These are phyloP conservation scores for Neomonachus schauinslandi DNA, from an alignment of 2,113 vertebrate genomes.

Conservation along the genomic window DNA sequence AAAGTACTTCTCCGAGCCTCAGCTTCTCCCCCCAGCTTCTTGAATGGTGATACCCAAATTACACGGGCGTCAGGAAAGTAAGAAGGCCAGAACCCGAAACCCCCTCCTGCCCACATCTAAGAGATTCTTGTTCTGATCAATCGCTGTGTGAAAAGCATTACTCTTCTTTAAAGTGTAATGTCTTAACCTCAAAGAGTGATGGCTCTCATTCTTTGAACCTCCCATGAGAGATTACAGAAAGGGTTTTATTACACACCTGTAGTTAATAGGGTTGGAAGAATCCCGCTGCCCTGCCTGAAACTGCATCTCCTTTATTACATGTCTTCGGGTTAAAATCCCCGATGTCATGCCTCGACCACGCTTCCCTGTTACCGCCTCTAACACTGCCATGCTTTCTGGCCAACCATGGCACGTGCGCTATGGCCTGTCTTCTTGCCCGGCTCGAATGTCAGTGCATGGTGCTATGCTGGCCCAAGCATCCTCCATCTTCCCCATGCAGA, in stretches of 20 bases:
- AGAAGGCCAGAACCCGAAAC: background rate
- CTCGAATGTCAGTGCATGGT: rapidly evolving
- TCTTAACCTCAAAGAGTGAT: background rate
- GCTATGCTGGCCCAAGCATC: background rate
- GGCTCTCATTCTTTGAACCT: background rate
- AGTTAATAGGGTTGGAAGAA: no score
- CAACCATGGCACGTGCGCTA: rapidly evolving
- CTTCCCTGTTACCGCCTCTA: background rate
- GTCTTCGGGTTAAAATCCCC: background rate
- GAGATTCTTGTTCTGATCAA: background rate
- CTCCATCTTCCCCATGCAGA: rapidly evolving
- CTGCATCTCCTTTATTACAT: rapidly evolving
- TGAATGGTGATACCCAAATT: no score
- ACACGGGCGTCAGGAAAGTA: rapidly evolving
- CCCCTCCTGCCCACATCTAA: background rate
- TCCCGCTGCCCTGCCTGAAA: background rate
- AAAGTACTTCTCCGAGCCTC: background rate
- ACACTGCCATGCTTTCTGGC: background rate
- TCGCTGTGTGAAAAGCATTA: background rate
- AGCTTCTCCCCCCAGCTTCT: background rate
- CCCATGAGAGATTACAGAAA: background rate
- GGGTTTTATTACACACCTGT: background rate
- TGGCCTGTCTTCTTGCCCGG: background rate
- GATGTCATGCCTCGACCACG: background rate
- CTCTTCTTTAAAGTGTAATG: background rate